Percentiles rank a stretch among this genome's conserved stretches.
phyloP scores from a whole-genome alignment of 2,113 vertebrate genomes.

The Aplodontia rufa region DNA sequence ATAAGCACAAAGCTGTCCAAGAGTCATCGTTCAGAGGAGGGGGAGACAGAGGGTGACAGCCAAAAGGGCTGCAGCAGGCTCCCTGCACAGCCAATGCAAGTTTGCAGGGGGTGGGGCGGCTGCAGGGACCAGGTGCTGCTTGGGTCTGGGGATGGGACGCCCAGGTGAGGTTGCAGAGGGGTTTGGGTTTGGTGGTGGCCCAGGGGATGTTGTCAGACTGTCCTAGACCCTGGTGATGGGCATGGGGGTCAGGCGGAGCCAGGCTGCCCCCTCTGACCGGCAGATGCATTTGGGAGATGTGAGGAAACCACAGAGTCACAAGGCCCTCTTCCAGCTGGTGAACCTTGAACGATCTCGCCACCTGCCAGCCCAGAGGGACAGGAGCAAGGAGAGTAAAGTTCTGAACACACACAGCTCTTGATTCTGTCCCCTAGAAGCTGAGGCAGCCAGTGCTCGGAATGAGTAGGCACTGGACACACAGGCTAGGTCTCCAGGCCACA shows the following conservation, averaged over 20 bases:
- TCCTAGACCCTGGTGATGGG: background rate
- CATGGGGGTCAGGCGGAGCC: background rate
- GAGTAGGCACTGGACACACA: fast-evolving
- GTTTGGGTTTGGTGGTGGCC: background rate
- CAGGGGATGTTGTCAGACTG: fast-evolving
- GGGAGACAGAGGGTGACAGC: background rate
- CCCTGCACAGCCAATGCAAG: fast-evolving
- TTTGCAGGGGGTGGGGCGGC: background rate
- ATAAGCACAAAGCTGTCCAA: background rate
- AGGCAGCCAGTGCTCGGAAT: fast-evolving
- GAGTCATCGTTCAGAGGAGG: background rate
- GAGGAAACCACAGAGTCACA: fast-evolving
- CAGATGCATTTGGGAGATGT: fast-evolving
- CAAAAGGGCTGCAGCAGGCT: fast-evolving
- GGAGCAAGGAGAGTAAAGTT: background rate
- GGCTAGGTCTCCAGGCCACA: fast-evolving
- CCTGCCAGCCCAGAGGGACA: background rate
- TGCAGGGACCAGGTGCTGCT: no score
- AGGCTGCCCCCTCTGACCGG: fast-evolving
- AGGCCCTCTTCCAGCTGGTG: no score
- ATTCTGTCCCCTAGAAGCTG: background rate
- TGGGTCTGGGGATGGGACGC: no score
- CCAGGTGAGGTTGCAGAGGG: background rate
- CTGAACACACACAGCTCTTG: background rate
- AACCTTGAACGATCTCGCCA: fast-evolving